Evolutionary conservation across 2,888 invertebrate genomes (phyloP).

Genomic region (Eucera pruinosa): DNA sequence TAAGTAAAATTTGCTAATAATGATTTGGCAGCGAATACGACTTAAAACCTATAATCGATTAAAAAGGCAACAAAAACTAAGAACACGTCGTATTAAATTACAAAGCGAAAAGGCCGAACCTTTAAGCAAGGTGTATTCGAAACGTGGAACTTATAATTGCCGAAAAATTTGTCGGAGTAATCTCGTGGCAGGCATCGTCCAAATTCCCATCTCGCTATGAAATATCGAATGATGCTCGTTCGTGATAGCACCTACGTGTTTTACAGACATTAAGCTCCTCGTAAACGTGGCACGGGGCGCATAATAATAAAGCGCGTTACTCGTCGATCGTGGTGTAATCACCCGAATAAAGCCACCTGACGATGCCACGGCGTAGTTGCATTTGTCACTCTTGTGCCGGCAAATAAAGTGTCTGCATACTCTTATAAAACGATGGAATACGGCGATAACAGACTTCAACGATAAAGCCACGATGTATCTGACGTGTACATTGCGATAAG

Average conservation of each 20-base stretch:
- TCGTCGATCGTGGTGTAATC: slow-evolving; percentile 62
- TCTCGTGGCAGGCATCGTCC: slow-evolving; percentile 17
- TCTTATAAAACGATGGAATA: slow-evolving; percentile 44
- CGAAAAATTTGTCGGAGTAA: slow-evolving; percentile 13
- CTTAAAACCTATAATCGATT: too few relatives aligned
- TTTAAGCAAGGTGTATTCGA: too few relatives aligned
- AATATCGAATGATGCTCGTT: slow-evolving; percentile 61
- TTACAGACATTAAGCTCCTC: slow-evolving; percentile 64
- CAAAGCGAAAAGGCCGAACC: too few relatives aligned
- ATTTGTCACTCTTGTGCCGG: slow-evolving; percentile 61
- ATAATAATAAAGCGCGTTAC: slow-evolving; percentile 69
- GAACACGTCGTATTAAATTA: too few relatives aligned
- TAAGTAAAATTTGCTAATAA: too few relatives aligned
- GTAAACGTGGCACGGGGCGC: slow-evolving; percentile 58
- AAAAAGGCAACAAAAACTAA: too few relatives aligned
- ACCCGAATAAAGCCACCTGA: slow-evolving; percentile 61
- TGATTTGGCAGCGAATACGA: too few relatives aligned
- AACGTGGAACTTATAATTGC: slow-evolving; percentile 9
- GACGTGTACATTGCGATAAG: slow-evolving; percentile 41
- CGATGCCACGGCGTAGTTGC: slow-evolving; percentile 47
- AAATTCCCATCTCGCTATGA: slow-evolving; percentile 38
- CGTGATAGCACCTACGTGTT: slow-evolving; percentile 66
- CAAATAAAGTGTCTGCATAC: slow-evolving; percentile 52
- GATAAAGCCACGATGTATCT: slow-evolving; percentile 37
- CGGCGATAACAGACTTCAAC: slow-evolving; percentile 45